Percentiles rank a stretch among this genome's conserved stretches.
phyloP scores from a whole-genome alignment of 2,888 invertebrate species.

The Amphipoea lucens region DNA sequence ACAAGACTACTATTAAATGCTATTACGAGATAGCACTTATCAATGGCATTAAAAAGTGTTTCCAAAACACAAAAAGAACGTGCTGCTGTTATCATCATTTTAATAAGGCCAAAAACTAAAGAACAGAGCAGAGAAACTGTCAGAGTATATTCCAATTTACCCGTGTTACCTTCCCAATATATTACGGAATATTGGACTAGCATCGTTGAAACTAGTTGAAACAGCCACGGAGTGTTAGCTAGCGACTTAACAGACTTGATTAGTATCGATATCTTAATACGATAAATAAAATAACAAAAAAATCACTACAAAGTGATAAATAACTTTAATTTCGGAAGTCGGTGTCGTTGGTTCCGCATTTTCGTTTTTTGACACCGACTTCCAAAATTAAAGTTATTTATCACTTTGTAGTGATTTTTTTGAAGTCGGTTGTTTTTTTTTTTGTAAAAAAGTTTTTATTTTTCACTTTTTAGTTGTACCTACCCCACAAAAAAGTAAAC shows the following conservation, averaged over 20 bases:
- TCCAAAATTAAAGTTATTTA: no score
- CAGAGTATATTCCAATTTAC: neutral
- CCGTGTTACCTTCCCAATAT: neutral
- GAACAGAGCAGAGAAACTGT: neutral
- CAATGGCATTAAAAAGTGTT: neutral
- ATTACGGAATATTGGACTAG: neutral
- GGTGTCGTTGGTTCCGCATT: no score
- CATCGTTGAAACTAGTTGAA: neutral
- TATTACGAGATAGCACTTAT: neutral
- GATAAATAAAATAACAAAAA: no score
- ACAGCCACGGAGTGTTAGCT: neutral
- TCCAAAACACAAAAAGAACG: neutral
- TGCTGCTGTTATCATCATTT: neutral
- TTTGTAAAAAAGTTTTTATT: no score
- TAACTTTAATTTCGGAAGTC: no score
- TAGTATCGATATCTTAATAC: no score
- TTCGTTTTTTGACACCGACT: no score
- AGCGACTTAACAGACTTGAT: neutral
- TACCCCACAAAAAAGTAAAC: no score
- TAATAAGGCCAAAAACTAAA: neutral
- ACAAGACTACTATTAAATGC: neutral
- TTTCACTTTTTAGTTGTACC: no score
- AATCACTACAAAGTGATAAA: no score
- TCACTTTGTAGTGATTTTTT: no score
- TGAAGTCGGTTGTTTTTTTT: no score